Evolutionary conservation across 2,113 vertebrate species (phyloP).

Genomic region (Atherinomorus stipes): DNA sequence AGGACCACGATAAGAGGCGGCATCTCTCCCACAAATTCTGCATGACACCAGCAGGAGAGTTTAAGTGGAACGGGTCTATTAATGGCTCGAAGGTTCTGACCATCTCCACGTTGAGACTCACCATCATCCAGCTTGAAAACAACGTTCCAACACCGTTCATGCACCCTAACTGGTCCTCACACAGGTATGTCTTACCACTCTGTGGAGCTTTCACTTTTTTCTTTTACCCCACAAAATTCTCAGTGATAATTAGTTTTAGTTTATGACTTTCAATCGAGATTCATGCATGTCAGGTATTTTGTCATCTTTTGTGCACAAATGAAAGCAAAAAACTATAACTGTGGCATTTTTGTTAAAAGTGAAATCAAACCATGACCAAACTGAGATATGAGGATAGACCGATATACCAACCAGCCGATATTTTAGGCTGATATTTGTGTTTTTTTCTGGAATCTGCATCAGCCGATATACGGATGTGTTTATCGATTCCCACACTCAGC

Average conservation of each 20-base stretch:
- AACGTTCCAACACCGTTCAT: conserved; percentile 97
- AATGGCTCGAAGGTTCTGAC: conserved; percentile 97
- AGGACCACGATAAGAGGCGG: conserved; percentile 96
- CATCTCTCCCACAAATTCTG: conserved; percentile 98
- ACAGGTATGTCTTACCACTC: conserved; percentile 86
- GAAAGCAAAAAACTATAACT: neutral
- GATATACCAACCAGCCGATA: too few species aligned
- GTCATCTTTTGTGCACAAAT: neutral
- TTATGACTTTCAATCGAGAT: neutral
- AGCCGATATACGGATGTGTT: too few species aligned
- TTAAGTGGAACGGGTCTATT: conserved; percentile 98
- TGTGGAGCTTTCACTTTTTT: neutral
- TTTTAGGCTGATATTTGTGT: too few species aligned
- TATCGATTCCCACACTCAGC: too few species aligned
- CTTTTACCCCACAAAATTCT: neutral
- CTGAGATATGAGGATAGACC: too few species aligned
- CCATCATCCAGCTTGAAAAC: conserved; percentile 98
- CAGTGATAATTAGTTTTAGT: neutral
- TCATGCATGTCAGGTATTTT: neutral
- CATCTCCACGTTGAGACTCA: conserved; percentile 95
- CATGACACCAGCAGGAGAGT: conserved; percentile 95
- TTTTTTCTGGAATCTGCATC: too few species aligned
- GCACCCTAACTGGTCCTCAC: conserved; percentile 98
- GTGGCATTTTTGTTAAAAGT: neutral
- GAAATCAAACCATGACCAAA: neutral